Conservation (phyloP, 30 jellyfish, hydroid and myxozoan species). For the Hydra vulgaris region DNA sequence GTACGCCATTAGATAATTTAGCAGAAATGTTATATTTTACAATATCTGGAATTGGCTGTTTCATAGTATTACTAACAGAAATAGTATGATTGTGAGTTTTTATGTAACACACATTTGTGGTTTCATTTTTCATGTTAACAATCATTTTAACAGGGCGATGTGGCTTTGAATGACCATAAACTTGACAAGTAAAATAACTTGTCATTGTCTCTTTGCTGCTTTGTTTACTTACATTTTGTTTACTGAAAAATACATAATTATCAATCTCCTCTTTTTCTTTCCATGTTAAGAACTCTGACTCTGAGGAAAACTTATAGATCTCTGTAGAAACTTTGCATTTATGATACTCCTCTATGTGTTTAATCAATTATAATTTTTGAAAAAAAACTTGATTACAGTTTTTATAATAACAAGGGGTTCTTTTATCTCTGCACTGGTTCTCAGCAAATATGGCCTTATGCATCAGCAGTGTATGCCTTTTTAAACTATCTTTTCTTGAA, state of each 20-base stretch:
- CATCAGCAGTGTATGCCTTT: neutral
- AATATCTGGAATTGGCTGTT: slow-evolving; percentile 29
- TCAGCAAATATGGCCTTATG: slow-evolving; percentile 5
- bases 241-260: neutral
- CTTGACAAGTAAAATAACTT: slow-evolving; percentile 20
- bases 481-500: slow-evolving; percentile 3
- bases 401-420: slow-evolving; percentile 2
- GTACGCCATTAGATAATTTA: slow-evolving; percentile 20
- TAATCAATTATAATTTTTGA: neutral
- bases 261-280: slow-evolving; percentile 15
- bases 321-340: neutral
- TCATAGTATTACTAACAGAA: slow-evolving; percentile 12
- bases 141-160: slow-evolving; percentile 42
- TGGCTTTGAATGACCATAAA: slow-evolving; percentile 30
- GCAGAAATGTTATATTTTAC: slow-evolving; percentile 11
- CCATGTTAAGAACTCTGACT: slow-evolving; percentile 3
- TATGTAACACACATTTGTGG: slow-evolving; percentile 12
- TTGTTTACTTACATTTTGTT: neutral
- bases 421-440: neutral
- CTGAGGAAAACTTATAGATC: slow-evolving; percentile 5
- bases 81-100: slow-evolving; percentile 37
- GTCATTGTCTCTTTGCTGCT: neutral
- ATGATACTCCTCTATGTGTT: slow-evolving; percentile 4
- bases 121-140: too few species aligned
- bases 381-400: slow-evolving; percentile 4